phyloP scores from a whole-genome alignment of 2,888 invertebrate genomes.

The Smittia aterrima region DNA sequence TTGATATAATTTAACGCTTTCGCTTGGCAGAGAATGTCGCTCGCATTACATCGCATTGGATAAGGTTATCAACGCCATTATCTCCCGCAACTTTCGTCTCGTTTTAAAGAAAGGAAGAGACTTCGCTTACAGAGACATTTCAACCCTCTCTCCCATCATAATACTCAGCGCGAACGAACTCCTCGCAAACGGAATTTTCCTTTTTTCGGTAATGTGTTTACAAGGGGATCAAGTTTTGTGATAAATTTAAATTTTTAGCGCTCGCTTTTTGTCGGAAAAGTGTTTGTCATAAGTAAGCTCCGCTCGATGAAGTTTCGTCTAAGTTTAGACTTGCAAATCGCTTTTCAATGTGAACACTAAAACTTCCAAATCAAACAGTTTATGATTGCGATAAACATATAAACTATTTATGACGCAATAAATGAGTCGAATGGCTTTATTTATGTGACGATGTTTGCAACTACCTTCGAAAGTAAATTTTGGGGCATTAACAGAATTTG shows the following conservation, averaged over 20 bases:
- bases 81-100: background rate
- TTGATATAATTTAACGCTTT: slow-evolving; percentile 36
- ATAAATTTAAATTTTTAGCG: slow-evolving; percentile 29
- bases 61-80: slow-evolving; percentile 40
- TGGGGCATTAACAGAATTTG: too few species aligned
- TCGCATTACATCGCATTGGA: slow-evolving; percentile 38
- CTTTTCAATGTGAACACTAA: background rate
- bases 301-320: background rate
- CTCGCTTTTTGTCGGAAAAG: background rate
- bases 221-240: slow-evolving; percentile 29
- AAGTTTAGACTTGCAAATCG: background rate
- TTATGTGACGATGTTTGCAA: background rate
- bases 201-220: slow-evolving; percentile 27
- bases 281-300: background rate
- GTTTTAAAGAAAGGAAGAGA: background rate
- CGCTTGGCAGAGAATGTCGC: background rate
- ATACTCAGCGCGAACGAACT: background rate
- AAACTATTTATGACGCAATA: slow-evolving; percentile 9
- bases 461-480: background rate
- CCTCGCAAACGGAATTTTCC: background rate
- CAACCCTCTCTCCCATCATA: background rate
- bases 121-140: background rate
- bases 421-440: slow-evolving; percentile 2
- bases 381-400: background rate
- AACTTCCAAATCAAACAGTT: background rate